phyloP scores from a whole-genome alignment of 2,888 invertebrate genomes.

The Metalampra italica region DNA sequence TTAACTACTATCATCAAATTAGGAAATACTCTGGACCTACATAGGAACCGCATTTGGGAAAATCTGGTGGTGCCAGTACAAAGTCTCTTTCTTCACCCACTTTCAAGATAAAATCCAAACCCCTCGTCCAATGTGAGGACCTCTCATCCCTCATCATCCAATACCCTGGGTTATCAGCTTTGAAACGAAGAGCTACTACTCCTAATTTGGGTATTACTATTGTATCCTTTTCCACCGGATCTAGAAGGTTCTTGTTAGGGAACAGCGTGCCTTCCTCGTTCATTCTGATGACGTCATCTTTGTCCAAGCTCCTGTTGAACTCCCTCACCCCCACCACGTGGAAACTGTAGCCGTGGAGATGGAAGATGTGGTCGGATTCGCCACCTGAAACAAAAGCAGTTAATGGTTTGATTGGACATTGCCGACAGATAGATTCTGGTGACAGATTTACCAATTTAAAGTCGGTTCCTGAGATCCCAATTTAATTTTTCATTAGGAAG shows the following conservation, averaged over 20 bases:
- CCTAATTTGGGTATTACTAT: slow-evolving; percentile 85
- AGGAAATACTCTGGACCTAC: slow-evolving; percentile 87
- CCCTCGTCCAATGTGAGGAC: slow-evolving; percentile 85
- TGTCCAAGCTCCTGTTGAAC: slow-evolving; percentile 69
- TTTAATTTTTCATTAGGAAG: too few species aligned
- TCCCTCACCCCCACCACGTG: slow-evolving; percentile 80
- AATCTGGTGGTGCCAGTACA: slow-evolving; percentile 82
- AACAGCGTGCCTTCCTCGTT: slow-evolving; percentile 78
- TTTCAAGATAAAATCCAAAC: slow-evolving; percentile 85
- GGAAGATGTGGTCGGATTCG: slow-evolving; percentile 83
- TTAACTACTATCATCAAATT: slow-evolving; percentile 39
- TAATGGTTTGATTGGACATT: slow-evolving; percentile 10
- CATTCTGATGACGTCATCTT: slow-evolving; percentile 76
- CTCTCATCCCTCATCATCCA: slow-evolving; percentile 90
- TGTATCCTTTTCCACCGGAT: slow-evolving; percentile 85
- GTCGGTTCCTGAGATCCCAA: too few species aligned
- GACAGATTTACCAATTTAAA: too few species aligned
- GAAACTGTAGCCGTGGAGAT: slow-evolving; percentile 87
- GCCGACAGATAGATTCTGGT: too few species aligned
- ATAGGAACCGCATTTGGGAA: slow-evolving; percentile 88
- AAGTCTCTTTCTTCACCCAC: slow-evolving; percentile 83
- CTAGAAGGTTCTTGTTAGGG: slow-evolving; percentile 71
- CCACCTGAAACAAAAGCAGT: slow-evolving; percentile 67
- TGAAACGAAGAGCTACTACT: slow-evolving; percentile 83
- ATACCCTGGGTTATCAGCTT: slow-evolving; percentile 87